phyloP scores from a whole-genome alignment of 2,888 invertebrate genomes.

The Emesis castigata region DNA sequence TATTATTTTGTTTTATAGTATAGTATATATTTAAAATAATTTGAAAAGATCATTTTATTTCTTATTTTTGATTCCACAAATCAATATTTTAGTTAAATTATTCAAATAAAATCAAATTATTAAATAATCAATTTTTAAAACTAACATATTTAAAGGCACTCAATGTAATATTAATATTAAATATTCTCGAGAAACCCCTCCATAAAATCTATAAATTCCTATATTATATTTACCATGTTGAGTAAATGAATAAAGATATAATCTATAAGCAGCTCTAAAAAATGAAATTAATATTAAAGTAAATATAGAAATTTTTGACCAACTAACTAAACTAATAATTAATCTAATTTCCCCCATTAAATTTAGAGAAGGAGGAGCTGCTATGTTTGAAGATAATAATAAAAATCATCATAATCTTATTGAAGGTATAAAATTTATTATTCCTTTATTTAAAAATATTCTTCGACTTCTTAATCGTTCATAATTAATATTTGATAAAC shows the following conservation, averaged over 20 bases:
- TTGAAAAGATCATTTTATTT: slow-evolving; percentile 74
- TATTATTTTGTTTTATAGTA: slow-evolving; percentile 70
- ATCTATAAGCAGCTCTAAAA: slow-evolving; percentile 90
- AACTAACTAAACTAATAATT: slow-evolving; percentile 88
- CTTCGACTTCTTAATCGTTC: slow-evolving; percentile 89
- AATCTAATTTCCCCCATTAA: slow-evolving; percentile 91
- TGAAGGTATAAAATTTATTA: slow-evolving; percentile 88
- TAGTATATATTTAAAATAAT: slow-evolving; percentile 85
- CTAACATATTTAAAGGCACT: slow-evolving; percentile 89
- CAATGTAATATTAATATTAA: slow-evolving; percentile 90
- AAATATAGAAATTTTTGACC: slow-evolving; percentile 84
- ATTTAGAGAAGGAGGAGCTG: slow-evolving; percentile 91
- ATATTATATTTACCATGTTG: slow-evolving; percentile 89
- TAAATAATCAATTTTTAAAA: slow-evolving; percentile 86
- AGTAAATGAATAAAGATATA: slow-evolving; percentile 90
- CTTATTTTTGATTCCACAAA: slow-evolving; percentile 91
- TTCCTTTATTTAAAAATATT: slow-evolving; percentile 89
- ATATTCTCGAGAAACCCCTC: slow-evolving; percentile 86
- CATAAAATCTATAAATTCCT: slow-evolving; percentile 84
- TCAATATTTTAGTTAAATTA: slow-evolving; percentile 92
- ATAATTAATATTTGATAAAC: slow-evolving; percentile 90
- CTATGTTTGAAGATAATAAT: slow-evolving; percentile 90
- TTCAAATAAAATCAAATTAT: slow-evolving; percentile 88
- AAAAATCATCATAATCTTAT: slow-evolving; percentile 91
- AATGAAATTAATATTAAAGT: slow-evolving; percentile 89